Base-by-base conservation (phyloP, 2,113 vertebrate species). In the Bufo bufo region DNA sequence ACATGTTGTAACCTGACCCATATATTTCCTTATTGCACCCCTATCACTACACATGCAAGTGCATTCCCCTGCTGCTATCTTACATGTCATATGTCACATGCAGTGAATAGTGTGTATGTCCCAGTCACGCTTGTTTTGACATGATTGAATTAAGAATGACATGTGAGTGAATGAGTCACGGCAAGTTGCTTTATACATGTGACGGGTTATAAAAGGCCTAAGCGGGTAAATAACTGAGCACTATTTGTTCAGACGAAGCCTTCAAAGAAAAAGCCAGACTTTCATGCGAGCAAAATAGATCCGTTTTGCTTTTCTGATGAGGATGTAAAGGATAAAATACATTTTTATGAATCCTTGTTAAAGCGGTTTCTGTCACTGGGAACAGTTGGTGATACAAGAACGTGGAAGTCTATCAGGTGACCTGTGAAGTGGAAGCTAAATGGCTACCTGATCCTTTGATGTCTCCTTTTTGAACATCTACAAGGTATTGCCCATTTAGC, bases 81-180 rank as follows among this genome's bases (percentile, higher is more conserved):
- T 52, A 52, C 19, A n/a, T 78, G 52, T 23, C 77, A 6, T 79
- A 43, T 79, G 54, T 58, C 52, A 74, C 71, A 16, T 45, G 16
- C 6, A 2, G 23, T 58, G 17, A 23, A 56, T 54, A n/a, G 58
- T 47, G 71, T 79, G n/a, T 33, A 56, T 56, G 20, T 13, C 77
- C 11, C 50, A 13, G 10, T 78, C 77, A 54, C 20, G 12, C 43
- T 20, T 79, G 77, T 79, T n/a, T 79, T 58, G 11, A 54, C 52
- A 33, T 33, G 23, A 79, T 58, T 79, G 77, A 58, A 56, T 23
- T 23, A 56, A 9, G 49, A 77, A 52, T 77, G 74, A 58, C 71
- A 74, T 58, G 52, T 78, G 77, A 78, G 50, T 54, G 77, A 77
- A 74, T 74, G 71, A 74, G 43, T 74, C 71, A 74, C 43, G 43